phyloP scores from a whole-genome alignment of 2,797 vertebrate species.

The Pseudomugil gertrudae region DNA sequence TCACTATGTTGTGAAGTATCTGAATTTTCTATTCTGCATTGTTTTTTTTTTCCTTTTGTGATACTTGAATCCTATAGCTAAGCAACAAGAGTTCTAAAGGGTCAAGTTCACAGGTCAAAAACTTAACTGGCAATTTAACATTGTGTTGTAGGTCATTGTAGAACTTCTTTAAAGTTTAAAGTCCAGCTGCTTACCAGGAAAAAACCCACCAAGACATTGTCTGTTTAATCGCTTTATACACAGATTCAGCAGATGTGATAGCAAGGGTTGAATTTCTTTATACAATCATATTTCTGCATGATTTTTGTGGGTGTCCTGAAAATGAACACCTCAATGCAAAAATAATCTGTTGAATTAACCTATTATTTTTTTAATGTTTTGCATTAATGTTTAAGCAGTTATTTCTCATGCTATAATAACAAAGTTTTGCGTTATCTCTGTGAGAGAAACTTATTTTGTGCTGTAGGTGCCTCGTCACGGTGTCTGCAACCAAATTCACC shows the following conservation, averaged over 20 bases:
- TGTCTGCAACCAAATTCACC: too few species aligned
- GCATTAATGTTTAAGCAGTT: too few species aligned
- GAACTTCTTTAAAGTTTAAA: background rate
- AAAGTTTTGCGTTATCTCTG: too few species aligned
- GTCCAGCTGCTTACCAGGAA: background rate
- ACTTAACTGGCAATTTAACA: background rate
- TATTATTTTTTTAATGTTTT: too few species aligned
- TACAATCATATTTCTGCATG: too few species aligned
- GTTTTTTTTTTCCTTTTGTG: conserved; percentile 14
- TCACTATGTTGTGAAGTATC: conserved; percentile 35
- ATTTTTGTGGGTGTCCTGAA: background rate
- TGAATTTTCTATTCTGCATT: conserved; percentile 58
- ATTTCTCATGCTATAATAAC: too few species aligned
- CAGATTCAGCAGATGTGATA: background rate
- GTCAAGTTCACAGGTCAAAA: conserved; percentile 15
- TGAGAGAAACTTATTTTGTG: too few species aligned
- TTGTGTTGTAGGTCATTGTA: background rate
- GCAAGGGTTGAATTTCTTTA: background rate
- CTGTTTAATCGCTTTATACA: background rate
- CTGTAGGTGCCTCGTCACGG: too few species aligned
- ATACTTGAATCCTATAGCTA: conserved; percentile 13
- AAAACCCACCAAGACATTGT: background rate
- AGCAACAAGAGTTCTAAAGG: conserved; percentile 7
- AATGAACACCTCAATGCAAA: too few species aligned
- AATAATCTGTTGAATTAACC: too few species aligned